Conservation (phyloP, 2,113 vertebrate species). For the Butorides virescens region DNA sequence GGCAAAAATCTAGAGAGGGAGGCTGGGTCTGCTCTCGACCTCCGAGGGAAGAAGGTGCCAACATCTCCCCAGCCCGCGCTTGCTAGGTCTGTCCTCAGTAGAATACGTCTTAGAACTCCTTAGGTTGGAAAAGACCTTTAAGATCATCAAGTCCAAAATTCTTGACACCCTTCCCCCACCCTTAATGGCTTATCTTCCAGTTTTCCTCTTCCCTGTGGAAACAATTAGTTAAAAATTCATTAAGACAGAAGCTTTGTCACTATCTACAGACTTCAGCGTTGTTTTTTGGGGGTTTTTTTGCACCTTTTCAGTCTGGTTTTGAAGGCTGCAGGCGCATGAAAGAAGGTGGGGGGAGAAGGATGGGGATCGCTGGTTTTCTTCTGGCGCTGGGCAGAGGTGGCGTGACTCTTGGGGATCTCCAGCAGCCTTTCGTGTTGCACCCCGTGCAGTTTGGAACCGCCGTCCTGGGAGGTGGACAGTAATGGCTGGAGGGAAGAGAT, state of each 20-base stretch:
- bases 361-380: not conserved
- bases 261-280: not conserved
- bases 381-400: not conserved
- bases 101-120: not conserved
- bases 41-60: not conserved
- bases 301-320: not conserved
- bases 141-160: not conserved
- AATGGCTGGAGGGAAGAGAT: not conserved
- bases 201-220: not conserved
- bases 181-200: not conserved
- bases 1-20: not conserved
- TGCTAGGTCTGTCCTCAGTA: not conserved
- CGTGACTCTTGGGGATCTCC: not conserved
- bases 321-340: not conserved
- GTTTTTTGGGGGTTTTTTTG: not conserved
- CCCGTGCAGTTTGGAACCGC: not conserved
- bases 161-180: not conserved
- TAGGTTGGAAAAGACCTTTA: too few relatives aligned
- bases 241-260: not conserved
- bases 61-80: not conserved
- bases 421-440: not conserved
- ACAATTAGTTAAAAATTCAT: not conserved
- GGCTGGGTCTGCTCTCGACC: not conserved
- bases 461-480: too few relatives aligned
- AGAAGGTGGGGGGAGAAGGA: not conserved